A percentile compares a stretch with the other conserved stretches of the same genome.
phyloP scores from a whole-genome alignment of 2,797 vertebrate genomes.

The Tadarida brasiliensis region DNA sequence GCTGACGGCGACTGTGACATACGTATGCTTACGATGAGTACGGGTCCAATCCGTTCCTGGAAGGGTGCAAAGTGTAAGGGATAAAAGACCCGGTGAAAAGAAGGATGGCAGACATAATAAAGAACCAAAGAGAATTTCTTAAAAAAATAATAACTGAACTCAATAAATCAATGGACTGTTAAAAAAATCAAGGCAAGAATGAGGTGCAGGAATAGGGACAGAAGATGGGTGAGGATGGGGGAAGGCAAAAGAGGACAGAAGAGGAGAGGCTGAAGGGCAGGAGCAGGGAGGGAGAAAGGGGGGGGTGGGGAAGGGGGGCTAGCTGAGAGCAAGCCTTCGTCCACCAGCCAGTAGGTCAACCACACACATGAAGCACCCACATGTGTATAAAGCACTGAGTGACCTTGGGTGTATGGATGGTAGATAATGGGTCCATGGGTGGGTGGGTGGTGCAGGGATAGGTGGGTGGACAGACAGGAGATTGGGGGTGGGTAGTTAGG shows the following conservation, averaged over 20 bases:
- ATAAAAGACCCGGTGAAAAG: background rate
- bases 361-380: accelerated
- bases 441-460: background rate
- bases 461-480: background rate
- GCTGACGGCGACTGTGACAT: background rate
- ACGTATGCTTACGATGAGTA: accelerated
- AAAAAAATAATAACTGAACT: background rate
- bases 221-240: background rate
- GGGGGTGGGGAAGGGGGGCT: accelerated
- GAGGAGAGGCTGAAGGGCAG: background rate
- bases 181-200: background rate
- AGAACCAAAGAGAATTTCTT: background rate
- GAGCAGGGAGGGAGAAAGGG: background rate
- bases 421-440: accelerated
- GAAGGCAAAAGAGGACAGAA: background rate
- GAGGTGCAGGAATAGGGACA: background rate
- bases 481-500: too few species aligned
- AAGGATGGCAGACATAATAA: background rate
- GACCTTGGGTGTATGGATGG: accelerated
- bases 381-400: accelerated
- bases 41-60: accelerated
- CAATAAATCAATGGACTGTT: background rate
- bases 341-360: accelerated
- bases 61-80: background rate
- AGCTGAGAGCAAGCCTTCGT: accelerated